Evolutionary conservation across 37 sponge, comb jelly and placozoan genomes (phyloP).

Genomic region (Geodia barretti): DNA sequence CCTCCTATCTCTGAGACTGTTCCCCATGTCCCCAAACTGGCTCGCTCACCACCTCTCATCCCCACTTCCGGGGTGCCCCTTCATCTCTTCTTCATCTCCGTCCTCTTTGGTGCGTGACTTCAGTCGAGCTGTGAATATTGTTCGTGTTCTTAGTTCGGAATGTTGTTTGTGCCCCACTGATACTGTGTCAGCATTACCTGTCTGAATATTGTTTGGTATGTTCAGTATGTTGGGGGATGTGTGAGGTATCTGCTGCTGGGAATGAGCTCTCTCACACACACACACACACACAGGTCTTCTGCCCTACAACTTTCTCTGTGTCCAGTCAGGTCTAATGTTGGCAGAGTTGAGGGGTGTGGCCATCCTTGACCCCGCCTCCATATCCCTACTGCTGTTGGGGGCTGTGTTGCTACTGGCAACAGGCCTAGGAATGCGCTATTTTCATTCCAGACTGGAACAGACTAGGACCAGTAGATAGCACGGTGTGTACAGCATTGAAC

Average conservation of each 20-base stretch:
- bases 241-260: too few relatives aligned
- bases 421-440: background rate
- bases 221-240: too few relatives aligned
- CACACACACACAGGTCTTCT: conserved; percentile 86
- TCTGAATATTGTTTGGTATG: too few relatives aligned
- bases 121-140: too few relatives aligned
- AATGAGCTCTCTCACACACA: too few relatives aligned
- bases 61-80: conserved; percentile 72
- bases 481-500: too few relatives aligned
- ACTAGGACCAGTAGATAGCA: too few relatives aligned
- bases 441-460: too few relatives aligned
- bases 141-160: too few relatives aligned
- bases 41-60: conserved; percentile 65
- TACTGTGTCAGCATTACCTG: too few relatives aligned
- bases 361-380: conserved; percentile 1
- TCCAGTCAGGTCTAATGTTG: conserved; percentile 67
- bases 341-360: conserved; percentile 10
- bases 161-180: too few relatives aligned
- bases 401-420: conserved; percentile 4
- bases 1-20: conserved; percentile 73
- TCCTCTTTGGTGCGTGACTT: conserved; percentile 84
- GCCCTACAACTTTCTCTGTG: conserved; percentile 83
- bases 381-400: background rate
- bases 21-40: conserved; percentile 94
- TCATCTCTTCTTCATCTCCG: conserved; percentile 80